These are phyloP conservation scores for Hanleya hanleyi DNA, from an alignment of 2,888 invertebrate genomes.

Conservation along the genomic window DNA sequence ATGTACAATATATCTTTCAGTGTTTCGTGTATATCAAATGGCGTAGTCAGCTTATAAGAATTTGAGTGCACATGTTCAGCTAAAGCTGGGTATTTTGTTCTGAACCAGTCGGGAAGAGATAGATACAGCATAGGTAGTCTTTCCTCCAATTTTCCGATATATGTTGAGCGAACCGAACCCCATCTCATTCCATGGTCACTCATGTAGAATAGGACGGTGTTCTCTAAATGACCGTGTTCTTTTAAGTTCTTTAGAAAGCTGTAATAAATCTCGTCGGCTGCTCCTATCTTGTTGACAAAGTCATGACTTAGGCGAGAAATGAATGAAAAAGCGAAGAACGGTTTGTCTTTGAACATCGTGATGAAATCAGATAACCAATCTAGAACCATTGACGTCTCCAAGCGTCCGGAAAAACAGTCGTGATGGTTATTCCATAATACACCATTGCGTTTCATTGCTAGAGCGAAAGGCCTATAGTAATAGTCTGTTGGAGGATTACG, in stretches of 20 bases:
- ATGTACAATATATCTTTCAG: conserved; percentile 80
- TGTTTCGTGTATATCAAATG: conserved; percentile 88
- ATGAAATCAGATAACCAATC: conserved; percentile 78
- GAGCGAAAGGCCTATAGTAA: conserved; percentile 84
- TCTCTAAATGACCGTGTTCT: conserved; percentile 36
- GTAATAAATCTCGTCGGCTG: conserved; percentile 81
- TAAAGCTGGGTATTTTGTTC: conserved; percentile 78
- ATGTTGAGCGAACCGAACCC: conserved; percentile 86
- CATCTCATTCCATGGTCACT: conserved; percentile 93
- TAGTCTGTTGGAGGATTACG: conserved; percentile 87
- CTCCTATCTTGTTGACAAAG: conserved; percentile 83
- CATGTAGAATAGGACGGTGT: conserved; percentile 72
- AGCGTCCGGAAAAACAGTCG: conserved; percentile 81
- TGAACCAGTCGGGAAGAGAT: conserved; percentile 83
- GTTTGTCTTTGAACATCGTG: conserved; percentile 77
- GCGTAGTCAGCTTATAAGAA: conserved; percentile 81
- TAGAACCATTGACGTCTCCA: conserved; percentile 82
- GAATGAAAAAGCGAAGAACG: conserved; percentile 89
- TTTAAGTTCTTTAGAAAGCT: conserved; percentile 76
- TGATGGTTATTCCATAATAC: conserved; percentile 56
- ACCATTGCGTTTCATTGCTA: conserved; percentile 75
- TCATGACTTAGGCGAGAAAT: conserved; percentile 88
- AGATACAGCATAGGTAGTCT: conserved; percentile 86
- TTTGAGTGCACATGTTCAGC: conserved; percentile 81
- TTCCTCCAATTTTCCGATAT: conserved; percentile 85